These are phyloP conservation scores for Periophthalmodon schlosseri DNA, from an alignment of 2,113 vertebrate genomes.

Conservation along the genomic window DNA sequence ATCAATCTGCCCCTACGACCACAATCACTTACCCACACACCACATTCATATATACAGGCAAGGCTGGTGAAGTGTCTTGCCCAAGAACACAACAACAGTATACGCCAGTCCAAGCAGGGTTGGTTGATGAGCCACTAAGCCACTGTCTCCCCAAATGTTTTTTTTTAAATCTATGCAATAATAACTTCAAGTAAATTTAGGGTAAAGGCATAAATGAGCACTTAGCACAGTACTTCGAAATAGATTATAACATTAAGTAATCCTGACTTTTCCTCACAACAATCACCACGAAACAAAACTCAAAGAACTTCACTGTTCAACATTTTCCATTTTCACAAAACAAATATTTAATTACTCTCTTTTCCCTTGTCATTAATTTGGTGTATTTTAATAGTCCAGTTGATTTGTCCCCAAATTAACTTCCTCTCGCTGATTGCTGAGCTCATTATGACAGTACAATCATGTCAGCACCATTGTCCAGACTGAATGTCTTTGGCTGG, in stretches of 20 bases:
- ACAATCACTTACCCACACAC: too few species aligned
- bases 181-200: too few species aligned
- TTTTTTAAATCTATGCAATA: too few species aligned
- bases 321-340: background rate
- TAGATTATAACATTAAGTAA: background rate
- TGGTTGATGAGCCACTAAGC: too few species aligned
- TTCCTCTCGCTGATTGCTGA: background rate
- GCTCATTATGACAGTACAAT: constrained; percentile 2
- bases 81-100: too few species aligned
- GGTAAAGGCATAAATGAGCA: too few species aligned
- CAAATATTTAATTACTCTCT: background rate
- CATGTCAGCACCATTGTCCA: constrained; percentile 2
- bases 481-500: background rate
- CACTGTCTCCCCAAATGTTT: too few species aligned
- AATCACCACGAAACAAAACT: background rate
- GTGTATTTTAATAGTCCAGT: background rate
- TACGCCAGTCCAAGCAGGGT: too few species aligned
- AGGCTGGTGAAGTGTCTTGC: too few species aligned
- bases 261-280: background rate
- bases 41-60: too few species aligned
- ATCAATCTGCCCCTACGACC: too few species aligned
- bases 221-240: too few species aligned
- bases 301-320: background rate
- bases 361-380: background rate
- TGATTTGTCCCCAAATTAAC: background rate